These are phyloP conservation scores for Lymantria monacha DNA, from an alignment of 2,888 invertebrate genomes.

Conservation along the genomic window DNA sequence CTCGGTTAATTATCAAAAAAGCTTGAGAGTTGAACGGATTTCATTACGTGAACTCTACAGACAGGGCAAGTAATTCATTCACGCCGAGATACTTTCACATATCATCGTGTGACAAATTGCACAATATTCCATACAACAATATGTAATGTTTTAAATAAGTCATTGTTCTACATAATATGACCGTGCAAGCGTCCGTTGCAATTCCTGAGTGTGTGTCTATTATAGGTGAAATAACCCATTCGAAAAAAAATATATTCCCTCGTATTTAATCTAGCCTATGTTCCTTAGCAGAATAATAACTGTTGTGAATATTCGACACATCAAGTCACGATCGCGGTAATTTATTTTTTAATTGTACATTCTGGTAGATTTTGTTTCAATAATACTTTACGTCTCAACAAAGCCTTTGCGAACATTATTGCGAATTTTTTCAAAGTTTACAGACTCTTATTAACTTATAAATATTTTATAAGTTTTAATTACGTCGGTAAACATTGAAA, in stretches of 20 bases:
- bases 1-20: constrained; percentile 36
- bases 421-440: constrained; percentile 43
- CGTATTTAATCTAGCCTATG: constrained; percentile 51
- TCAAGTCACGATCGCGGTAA: constrained; percentile 47
- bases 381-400: background rate
- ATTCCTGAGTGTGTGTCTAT: constrained; percentile 4
- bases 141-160: constrained; percentile 48
- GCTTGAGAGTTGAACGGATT: constrained; percentile 35
- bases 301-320: constrained; percentile 68
- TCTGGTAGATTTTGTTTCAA: constrained; percentile 23
- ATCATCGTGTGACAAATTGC: constrained; percentile 58
- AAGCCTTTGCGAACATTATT: constrained; percentile 63
- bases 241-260: background rate
- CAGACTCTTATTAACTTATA: constrained; percentile 15
- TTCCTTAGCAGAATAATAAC: constrained; percentile 56
- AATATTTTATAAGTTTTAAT: background rate
- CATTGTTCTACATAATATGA: constrained; percentile 43
- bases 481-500: constrained; percentile 15
- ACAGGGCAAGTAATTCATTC: constrained; percentile 44
- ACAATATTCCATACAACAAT: constrained; percentile 49
- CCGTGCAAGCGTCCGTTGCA: constrained; percentile 14
- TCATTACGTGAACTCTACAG: constrained; percentile 27
- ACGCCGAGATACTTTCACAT: constrained; percentile 56
- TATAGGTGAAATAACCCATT: background rate
- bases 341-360: constrained; percentile 39